These are phyloP conservation scores for Pangasianodon gigas DNA, from an alignment of 2,113 vertebrate genomes.

Conservation along the genomic window DNA sequence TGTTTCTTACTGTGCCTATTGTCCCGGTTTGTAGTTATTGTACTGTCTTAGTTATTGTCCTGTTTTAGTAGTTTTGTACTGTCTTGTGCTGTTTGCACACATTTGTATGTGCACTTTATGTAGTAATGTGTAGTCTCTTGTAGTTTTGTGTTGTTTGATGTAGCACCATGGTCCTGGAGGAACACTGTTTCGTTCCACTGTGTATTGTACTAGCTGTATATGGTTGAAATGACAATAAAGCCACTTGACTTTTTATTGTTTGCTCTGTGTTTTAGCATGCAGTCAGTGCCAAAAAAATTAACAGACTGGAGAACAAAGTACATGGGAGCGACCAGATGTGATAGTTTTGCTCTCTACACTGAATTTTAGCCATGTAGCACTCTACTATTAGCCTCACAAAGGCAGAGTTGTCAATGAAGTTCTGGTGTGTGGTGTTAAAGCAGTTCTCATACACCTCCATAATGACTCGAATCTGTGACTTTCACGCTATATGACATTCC, in stretches of 20 bases:
- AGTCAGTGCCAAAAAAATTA: background rate
- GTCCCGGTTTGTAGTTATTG: too few species aligned
- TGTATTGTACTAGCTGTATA: too few species aligned
- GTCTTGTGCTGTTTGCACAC: too few species aligned
- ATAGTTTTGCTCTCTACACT: background rate
- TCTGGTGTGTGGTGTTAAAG: background rate
- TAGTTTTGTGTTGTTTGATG: too few species aligned
- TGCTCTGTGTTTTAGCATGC: background rate
- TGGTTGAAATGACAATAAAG: too few species aligned
- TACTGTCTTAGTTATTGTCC: too few species aligned
- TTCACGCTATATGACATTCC: background rate
- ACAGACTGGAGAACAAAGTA: background rate
- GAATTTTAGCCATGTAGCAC: background rate
- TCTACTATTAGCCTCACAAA: background rate
- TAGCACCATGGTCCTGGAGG: too few species aligned
- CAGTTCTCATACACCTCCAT: background rate
- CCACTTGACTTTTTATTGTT: background rate
- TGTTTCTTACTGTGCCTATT: too few species aligned
- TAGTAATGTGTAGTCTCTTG: too few species aligned
- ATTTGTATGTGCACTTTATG: too few species aligned
- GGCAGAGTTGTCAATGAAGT: background rate
- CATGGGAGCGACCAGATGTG: background rate
- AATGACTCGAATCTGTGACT: background rate
- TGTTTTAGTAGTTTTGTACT: too few species aligned
- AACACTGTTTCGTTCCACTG: too few species aligned